phyloP scores from a whole-genome alignment of 2,113 vertebrate genomes.

The Zosterops japonicus region DNA sequence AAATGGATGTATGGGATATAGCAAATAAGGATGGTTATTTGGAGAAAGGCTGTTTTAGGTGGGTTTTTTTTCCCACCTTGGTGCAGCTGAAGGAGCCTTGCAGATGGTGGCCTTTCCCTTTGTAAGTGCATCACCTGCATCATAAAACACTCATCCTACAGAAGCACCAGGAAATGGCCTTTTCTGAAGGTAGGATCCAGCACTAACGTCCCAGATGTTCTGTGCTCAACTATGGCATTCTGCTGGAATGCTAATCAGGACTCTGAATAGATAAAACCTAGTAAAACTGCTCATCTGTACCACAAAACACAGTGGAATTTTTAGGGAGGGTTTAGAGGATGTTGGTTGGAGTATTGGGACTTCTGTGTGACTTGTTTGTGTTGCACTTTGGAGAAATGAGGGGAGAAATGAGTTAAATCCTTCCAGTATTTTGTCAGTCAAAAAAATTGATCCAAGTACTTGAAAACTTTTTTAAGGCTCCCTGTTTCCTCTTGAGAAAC shows the following conservation, averaged over 20 bases:
- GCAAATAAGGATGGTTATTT: neutral
- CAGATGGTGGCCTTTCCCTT: neutral
- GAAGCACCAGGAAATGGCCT: neutral
- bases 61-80: neutral
- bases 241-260: neutral
- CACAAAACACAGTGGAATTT: neutral
- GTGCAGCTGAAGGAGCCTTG: neutral
- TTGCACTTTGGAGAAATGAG: neutral
- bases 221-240: neutral
- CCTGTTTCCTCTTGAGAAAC: neutral
- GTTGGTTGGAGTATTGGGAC: neutral
- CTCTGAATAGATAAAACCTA: neutral
- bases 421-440: neutral
- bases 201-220: neutral
- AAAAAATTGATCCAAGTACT: neutral
- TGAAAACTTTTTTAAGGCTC: neutral
- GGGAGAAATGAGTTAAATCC: neutral
- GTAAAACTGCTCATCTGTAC: neutral
- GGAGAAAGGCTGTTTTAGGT: neutral
- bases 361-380: neutral
- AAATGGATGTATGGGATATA: neutral
- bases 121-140: neutral
- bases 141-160: neutral
- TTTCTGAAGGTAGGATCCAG: neutral
- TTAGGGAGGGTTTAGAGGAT: neutral